Conservation (phyloP, 1,140 invertebrate species). For the Homarus americanus region DNA sequence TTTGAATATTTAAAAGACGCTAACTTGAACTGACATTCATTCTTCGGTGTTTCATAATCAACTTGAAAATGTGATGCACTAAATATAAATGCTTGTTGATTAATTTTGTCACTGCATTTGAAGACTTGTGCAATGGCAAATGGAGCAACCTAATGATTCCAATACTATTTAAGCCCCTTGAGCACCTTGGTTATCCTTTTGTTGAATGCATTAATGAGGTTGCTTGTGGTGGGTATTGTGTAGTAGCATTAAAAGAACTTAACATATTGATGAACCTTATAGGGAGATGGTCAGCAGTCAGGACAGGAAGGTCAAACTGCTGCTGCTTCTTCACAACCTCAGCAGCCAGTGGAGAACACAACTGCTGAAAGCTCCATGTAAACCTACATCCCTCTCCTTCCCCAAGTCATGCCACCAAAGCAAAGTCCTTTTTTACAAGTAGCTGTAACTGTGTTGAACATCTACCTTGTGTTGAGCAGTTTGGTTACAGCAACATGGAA, state of each 20-base stretch:
- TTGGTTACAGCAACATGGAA: conserved; percentile 35
- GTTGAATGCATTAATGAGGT: background rate
- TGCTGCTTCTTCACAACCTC: conserved; percentile 62
- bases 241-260: background rate
- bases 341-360: conserved; percentile 76
- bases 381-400: conserved; percentile 49
- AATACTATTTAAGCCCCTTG: background rate
- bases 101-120: background rate
- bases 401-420: conserved; percentile 69
- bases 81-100: background rate
- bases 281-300: conserved; percentile 69
- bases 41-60: background rate
- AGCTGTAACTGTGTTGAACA: background rate
- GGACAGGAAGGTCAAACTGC: conserved; percentile 71
- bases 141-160: background rate
- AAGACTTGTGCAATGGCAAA: background rate
- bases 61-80: background rate
- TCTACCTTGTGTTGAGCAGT: background rate
- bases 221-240: background rate
- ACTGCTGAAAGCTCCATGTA: conserved; percentile 76
- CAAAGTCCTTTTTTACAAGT: conserved; percentile 49
- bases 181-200: background rate
- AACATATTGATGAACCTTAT: conserved; percentile 19
- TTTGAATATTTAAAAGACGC: too few relatives aligned
- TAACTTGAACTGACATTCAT: conserved; percentile 1